Conservation (phyloP, 2,888 invertebrate genomes). For the Serripes groenlandicus region DNA sequence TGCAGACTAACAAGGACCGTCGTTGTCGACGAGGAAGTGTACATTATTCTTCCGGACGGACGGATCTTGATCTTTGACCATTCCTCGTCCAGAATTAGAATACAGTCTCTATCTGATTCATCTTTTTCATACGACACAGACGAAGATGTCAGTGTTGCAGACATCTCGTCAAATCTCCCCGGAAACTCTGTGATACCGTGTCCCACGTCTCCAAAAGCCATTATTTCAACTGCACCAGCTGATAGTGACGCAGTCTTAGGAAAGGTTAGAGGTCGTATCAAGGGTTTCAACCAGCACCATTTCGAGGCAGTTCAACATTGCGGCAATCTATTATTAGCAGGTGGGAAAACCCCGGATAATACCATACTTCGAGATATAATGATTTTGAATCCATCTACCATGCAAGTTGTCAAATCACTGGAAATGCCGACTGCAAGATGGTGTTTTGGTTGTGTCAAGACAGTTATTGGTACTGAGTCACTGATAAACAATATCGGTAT, state of each 20-base stretch:
- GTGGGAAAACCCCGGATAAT: conserved; percentile 79
- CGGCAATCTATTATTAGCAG: conserved; percentile 73
- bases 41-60: conserved; percentile 77
- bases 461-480: conserved; percentile 64
- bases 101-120: conserved; percentile 54
- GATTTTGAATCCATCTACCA: conserved; percentile 48
- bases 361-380: conserved; percentile 67
- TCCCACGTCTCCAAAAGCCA: conserved; percentile 52
- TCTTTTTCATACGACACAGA: conserved; percentile 67
- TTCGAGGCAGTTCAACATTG: conserved; percentile 78
- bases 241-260: conserved; percentile 57
- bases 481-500: conserved; percentile 69
- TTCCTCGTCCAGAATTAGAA: conserved; percentile 40
- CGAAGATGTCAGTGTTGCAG: conserved; percentile 32
- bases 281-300: conserved; percentile 73
- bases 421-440: conserved; percentile 73
- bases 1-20: conserved; percentile 77
- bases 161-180: conserved; percentile 12
- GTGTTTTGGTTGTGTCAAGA: conserved; percentile 72
- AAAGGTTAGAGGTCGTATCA: conserved; percentile 64
- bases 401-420: conserved; percentile 45
- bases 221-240: conserved; percentile 26
- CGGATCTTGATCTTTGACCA: conserved; percentile 73
- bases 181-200: conserved; percentile 36
- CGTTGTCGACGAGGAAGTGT: conserved; percentile 70